Evolutionary conservation across 2,113 vertebrate species (phyloP).

Genomic region (Porphyrio hochstetteri): DNA sequence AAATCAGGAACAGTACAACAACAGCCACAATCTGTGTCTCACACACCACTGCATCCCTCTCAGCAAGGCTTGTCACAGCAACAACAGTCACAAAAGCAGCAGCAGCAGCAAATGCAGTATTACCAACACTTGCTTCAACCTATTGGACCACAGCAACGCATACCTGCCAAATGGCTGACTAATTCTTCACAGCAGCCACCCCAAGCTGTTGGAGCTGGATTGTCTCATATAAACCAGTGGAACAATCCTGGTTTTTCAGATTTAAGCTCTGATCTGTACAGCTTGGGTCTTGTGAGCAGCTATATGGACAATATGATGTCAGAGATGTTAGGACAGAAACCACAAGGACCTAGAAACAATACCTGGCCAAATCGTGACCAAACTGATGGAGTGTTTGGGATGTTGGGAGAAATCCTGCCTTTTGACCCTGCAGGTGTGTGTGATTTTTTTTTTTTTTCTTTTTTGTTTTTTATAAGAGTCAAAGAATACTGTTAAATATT

Average conservation of each 20-base stretch:
- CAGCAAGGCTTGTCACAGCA: constrained; percentile 80
- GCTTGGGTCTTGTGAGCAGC: constrained; percentile 94
- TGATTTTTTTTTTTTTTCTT: background rate
- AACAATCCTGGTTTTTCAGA: constrained; percentile 85
- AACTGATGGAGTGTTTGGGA: constrained; percentile 91
- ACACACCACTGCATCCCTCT: constrained; percentile 78
- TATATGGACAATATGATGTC: constrained; percentile 98
- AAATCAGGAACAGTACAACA: constrained; percentile 83
- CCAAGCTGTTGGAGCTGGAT: constrained; percentile 80
- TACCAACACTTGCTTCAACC: constrained; percentile 93
- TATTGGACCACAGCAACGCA: constrained; percentile 80
- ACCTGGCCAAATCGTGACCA: constrained; percentile 99
- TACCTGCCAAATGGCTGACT: constrained; percentile 87
- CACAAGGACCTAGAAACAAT: constrained; percentile 95
- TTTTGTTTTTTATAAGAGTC: background rate
- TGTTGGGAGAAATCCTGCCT: constrained; percentile 92
- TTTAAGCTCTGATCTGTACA: constrained; percentile 95
- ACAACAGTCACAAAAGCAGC: constrained; percentile 78
- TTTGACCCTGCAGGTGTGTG: constrained; percentile 95
- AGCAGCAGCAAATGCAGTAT: constrained; percentile 87
- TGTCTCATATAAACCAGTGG: constrained; percentile 92
- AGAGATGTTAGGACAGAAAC: constrained; percentile 96
- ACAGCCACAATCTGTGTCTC: constrained; percentile 80
- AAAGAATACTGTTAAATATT: background rate
- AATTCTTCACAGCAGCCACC: constrained; percentile 82